Base-by-base conservation (phyloP, 2,797 vertebrate species). In the Ctenochaetus hawaiiensis region DNA sequence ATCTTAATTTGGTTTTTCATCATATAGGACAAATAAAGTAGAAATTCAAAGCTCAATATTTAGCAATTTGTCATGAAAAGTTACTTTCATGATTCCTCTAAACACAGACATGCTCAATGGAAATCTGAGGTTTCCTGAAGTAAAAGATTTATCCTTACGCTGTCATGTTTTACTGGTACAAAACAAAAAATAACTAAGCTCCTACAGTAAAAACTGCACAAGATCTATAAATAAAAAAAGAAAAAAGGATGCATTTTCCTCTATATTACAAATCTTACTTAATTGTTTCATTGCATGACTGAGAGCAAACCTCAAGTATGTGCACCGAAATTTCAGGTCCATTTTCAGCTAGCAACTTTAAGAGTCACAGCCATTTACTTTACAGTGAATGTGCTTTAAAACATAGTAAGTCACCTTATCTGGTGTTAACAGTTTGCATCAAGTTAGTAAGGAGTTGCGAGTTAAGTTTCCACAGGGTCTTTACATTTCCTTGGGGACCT, bases 401-500 rank as follows among this genome's bases (percentile, higher is more conserved):
- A 65, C 53, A 23, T 37, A 57, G 20, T 16, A 58, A 65, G 65
- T 54, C 51, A 52, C 70, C 8, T 75, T 45, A 70, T 78, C n/a
- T 26, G 44, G 44, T 30, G 37, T 30, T 34, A 72, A 72, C n/a
- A 53, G 67, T 80, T 83, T 79, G 70, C 60, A 82, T 76, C 37
- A 73, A 80, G 59, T 80, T 79, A 71, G 44, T 56, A 49, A 48
- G 57, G 69, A 72, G 75, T 75, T 78, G 68, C 61, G 77, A 67
- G 66, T 83, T 34, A 56, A 73, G 65, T 53, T 89, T 91, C 90
- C 84, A 77, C 80, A 70, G 86, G 87, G 90, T 82, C 75, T 80
- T 52, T 64, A 70, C 62, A 67, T 78, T 73, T 91, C 93, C 81
- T 44, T 16, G 11, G 91, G 89, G 90, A 89, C 61, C 52, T 83